Percentiles rank a stretch among this genome's conserved stretches.
These are phyloP conservation scores for Drosophila ananassae DNA, from an alignment of 1,140 invertebrate genomes.

Conservation along the genomic window DNA sequence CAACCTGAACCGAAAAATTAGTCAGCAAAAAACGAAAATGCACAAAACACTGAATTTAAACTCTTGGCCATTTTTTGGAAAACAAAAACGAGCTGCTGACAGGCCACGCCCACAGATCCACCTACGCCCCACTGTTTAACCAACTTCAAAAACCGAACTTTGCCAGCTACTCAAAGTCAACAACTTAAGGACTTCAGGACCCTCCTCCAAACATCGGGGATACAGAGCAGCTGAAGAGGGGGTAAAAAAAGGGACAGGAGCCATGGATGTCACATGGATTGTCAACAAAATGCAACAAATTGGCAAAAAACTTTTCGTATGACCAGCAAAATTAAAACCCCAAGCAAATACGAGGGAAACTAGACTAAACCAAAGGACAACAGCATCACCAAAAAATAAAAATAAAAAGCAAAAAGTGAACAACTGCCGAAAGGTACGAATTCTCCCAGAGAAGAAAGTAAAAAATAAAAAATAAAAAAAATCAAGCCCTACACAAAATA, in stretches of 20 bases:
- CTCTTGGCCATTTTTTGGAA: slow-evolving; percentile 17
- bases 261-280: slow-evolving; percentile 65
- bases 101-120: slow-evolving; percentile 37
- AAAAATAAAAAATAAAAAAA: slow-evolving; percentile 34
- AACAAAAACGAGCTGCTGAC: slow-evolving; percentile 45
- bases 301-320: slow-evolving; percentile 73
- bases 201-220: slow-evolving; percentile 19
- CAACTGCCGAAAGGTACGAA: slow-evolving; percentile 48
- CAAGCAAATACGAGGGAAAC: slow-evolving; percentile 55
- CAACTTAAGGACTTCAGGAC: slow-evolving; percentile 53
- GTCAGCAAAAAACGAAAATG: slow-evolving; percentile 28
- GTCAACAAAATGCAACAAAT: slow-evolving; percentile 78
- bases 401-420: slow-evolving; percentile 35
- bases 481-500: neutral
- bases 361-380: slow-evolving; percentile 21
- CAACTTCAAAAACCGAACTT: slow-evolving; percentile 57
- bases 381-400: slow-evolving; percentile 8
- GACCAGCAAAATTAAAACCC: slow-evolving; percentile 71
- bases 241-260: slow-evolving; percentile 36
- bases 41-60: slow-evolving; percentile 4
- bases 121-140: slow-evolving; percentile 66
- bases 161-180: slow-evolving; percentile 72
- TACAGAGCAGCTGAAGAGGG: slow-evolving; percentile 21
- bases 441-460: slow-evolving; percentile 30
- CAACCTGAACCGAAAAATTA: slow-evolving; percentile 35